Evolutionary conservation across 2,888 invertebrate genomes (phyloP).

Genomic region (Drosophila aldrichi): DNA sequence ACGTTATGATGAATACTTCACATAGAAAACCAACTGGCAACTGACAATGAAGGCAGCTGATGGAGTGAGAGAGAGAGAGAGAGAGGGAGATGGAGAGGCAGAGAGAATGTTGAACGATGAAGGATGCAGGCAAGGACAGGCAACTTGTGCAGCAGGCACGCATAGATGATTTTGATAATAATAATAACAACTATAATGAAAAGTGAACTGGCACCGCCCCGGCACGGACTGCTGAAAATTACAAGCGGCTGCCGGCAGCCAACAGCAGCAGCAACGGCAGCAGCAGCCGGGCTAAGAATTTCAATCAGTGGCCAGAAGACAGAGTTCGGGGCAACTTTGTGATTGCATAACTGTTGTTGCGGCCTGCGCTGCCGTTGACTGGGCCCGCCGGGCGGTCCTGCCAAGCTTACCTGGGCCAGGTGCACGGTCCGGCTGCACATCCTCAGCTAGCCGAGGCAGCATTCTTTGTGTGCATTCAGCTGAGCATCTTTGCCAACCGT

Average conservation of each 20-base stretch:
- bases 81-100: too few relatives aligned
- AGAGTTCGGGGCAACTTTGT: conserved; percentile 61
- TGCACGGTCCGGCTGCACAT: conserved; percentile 8
- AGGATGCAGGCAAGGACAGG: background rate
- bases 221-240: conserved; percentile 58
- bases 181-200: conserved; percentile 54
- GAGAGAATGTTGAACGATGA: background rate
- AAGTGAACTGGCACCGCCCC: conserved; percentile 32
- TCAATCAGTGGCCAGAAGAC: conserved; percentile 68
- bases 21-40: conserved; percentile 39
- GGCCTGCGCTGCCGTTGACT: conserved; percentile 38
- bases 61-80: too few relatives aligned
- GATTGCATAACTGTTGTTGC: conserved; percentile 68
- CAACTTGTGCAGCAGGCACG: conserved; percentile 30
- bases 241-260: conserved; percentile 39
- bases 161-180: conserved; percentile 68
- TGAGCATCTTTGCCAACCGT: conserved; percentile 47
- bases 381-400: conserved; percentile 49
- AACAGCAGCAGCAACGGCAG: background rate
- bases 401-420: conserved; percentile 5
- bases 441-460: conserved; percentile 23
- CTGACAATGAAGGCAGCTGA: conserved; percentile 50
- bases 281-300: conserved; percentile 56
- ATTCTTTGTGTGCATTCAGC: conserved; percentile 55
- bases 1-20: conserved; percentile 41